Conservation (phyloP, 2,797 vertebrate genomes). For the Cyclopterus lumpus region DNA sequence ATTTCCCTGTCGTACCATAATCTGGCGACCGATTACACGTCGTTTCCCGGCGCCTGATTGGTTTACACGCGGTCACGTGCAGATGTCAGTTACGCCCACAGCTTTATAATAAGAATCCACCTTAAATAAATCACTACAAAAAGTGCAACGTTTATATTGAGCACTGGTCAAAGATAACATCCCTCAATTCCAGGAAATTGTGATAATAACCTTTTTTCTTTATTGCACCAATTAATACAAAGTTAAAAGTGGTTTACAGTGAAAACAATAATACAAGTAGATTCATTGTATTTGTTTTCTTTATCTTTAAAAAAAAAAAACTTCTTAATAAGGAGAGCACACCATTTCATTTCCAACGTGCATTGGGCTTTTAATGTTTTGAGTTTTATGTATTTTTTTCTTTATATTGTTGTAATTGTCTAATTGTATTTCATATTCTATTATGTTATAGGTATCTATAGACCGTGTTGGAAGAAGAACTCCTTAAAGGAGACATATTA, state of each 20-base stretch:
- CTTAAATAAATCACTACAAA: neutral
- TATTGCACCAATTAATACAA: neutral
- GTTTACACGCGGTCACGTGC: constrained; percentile 54
- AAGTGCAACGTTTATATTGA: neutral
- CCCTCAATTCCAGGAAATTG: too few species aligned
- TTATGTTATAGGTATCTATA: neutral
- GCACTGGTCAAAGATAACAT: neutral
- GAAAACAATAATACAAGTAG: neutral
- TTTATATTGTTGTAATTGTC: constrained; percentile 1
- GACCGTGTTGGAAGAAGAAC: neutral
- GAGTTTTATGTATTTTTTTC: neutral
- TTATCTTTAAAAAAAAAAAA: too few species aligned
- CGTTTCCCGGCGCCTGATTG: constrained; percentile 59
- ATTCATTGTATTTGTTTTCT: neutral
- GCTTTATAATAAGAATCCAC: neutral
- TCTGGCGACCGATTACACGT: constrained; percentile 77
- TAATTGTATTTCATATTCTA: neutral
- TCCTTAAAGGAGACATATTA: neutral
- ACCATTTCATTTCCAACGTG: neutral
- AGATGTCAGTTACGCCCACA: constrained; percentile 30
- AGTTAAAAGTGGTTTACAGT: neutral
- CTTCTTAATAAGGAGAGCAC: neutral
- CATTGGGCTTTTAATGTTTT: neutral
- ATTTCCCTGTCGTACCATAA: constrained; percentile 78
- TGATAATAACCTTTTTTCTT: neutral